phyloP scores from a whole-genome alignment of 2,797 vertebrate species.

The Anomalospiza imberbis region DNA sequence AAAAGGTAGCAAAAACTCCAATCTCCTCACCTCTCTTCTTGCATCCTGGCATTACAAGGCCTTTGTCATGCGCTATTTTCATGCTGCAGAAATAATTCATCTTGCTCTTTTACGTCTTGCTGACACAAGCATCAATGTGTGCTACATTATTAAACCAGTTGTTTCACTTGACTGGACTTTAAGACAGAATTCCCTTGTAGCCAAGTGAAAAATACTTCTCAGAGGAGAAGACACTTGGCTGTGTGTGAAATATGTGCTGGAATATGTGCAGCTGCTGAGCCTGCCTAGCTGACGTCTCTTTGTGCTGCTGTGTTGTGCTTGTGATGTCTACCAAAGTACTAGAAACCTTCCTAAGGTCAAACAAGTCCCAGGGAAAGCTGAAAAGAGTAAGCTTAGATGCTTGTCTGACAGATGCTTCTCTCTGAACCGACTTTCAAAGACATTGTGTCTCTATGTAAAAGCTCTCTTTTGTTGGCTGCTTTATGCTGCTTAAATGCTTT shows the following conservation, averaged over 20 bases:
- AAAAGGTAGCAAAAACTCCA: background rate
- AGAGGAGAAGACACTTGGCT: background rate
- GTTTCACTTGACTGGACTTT: slow-evolving; percentile 7
- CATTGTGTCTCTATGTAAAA: background rate
- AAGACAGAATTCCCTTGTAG: background rate
- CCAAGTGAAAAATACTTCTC: slow-evolving; percentile 12
- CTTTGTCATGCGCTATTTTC: background rate
- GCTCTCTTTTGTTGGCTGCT: background rate
- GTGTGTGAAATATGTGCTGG: background rate
- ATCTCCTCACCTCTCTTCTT: background rate
- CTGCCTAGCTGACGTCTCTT: background rate
- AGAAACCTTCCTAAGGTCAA: background rate
- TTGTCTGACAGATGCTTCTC: background rate
- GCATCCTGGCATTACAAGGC: background rate
- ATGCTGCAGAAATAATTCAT: background rate
- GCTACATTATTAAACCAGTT: slow-evolving; percentile 27
- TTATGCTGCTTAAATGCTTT: background rate
- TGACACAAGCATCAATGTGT: background rate
- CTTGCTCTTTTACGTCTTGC: background rate
- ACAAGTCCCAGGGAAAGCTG: background rate
- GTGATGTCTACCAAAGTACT: background rate
- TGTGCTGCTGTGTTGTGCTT: background rate
- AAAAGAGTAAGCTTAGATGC: background rate
- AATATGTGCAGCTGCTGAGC: background rate
- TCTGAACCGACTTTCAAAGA: background rate